phyloP scores from a whole-genome alignment of 2,113 vertebrate species.

The Bos indicus region DNA sequence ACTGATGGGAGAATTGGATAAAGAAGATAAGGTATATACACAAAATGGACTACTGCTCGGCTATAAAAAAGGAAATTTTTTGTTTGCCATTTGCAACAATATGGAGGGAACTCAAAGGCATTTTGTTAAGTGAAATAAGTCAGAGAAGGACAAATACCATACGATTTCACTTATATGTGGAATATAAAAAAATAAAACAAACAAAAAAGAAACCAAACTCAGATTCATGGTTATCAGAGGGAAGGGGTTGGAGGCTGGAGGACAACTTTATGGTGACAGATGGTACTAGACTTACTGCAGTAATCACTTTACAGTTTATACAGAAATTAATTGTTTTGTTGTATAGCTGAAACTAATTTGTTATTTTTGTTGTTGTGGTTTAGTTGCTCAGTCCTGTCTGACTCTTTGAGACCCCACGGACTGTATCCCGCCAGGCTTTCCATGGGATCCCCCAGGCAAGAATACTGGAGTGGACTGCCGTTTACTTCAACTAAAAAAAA shows the following conservation, averaged over 20 bases:
- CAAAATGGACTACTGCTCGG: background rate
- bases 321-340: background rate
- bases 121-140: background rate
- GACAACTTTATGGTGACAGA: background rate
- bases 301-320: background rate
- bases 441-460: background rate
- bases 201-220: background rate
- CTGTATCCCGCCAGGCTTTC: background rate
- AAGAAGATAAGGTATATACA: background rate
- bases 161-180: background rate
- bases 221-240: background rate
- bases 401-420: background rate
- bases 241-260: background rate
- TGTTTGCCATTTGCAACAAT: background rate
- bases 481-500: background rate
- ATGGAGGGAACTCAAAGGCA: background rate
- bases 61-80: background rate
- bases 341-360: background rate
- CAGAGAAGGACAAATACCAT: background rate
- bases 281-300: background rate
- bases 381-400: background rate
- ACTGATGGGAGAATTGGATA: background rate
- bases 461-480: background rate
- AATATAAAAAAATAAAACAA: background rate
- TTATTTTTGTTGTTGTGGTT: background rate